Base-by-base conservation (phyloP, 1,140 invertebrate genomes). In the Lucilia cuprina region DNA sequence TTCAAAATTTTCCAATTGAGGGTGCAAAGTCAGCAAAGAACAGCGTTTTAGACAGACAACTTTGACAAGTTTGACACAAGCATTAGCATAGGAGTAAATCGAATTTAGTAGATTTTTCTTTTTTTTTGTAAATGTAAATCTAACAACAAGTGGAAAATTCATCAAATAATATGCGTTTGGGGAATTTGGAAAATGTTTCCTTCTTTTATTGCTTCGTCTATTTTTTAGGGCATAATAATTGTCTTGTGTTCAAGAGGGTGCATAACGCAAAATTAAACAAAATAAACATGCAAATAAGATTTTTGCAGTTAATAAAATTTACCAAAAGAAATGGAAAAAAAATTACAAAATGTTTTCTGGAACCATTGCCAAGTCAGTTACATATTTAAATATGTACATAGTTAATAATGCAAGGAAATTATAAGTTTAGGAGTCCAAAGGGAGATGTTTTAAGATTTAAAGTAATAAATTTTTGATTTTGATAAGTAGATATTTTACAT, bases 91-190 rank as follows among this genome's bases (percentile, higher is more conserved):
- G 13, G 35, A 78, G 75, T 78, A 78, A 78, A 78, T 47, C 75
- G 75, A 78, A 78, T 78, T 78, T 47, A 78, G 75, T 70, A 21
- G n/a, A 19, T 21, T 21, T 70, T 70, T 70, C 8, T 25, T 70
- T 41, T 78, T 78, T 12, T 41, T 41, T 35, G 14, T n/a, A 78
- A 78, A 78, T 78, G 34, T 19, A 78, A 78, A 75, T 75, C 14
- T 5, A 2, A 78, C 75, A 78, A 78, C 75, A 78, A 78, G 35
- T 78, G 75, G 75, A 78, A 78, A 78, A 78, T 47, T n/a, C 75
- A 78, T 78, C 35, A 47, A 78, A 78, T 47, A 78, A 78, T 78
- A 35, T 35, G 41, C 75, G 75, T 78, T 78, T 78, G 75, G 75
- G 75, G 75, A 78, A 78, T 78, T 47, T 47, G 21, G 14, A 78